Conservation (phyloP, 2,888 invertebrate genomes). For the Lottia gigantea region DNA sequence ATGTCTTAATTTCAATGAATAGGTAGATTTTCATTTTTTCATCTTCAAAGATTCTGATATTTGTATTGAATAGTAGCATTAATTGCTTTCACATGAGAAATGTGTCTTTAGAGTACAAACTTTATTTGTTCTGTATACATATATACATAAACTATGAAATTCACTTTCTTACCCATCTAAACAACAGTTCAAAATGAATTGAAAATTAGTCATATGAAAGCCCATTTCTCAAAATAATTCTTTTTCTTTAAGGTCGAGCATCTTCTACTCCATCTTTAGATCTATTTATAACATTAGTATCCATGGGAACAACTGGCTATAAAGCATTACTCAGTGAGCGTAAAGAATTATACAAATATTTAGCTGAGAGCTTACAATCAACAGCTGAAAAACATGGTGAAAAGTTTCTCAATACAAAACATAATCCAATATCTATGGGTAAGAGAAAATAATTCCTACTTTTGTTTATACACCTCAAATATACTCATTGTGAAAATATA, state of each 20-base stretch:
- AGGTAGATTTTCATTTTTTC: neutral
- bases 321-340: constrained; percentile 74
- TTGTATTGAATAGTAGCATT: neutral
- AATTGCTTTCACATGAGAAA: no score
- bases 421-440: constrained; percentile 81
- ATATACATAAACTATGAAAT: neutral
- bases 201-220: no score
- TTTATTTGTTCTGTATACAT: neutral
- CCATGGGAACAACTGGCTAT: constrained; percentile 77
- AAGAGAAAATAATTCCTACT: constrained; percentile 40
- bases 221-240: neutral
- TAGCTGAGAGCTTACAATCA: constrained; percentile 72
- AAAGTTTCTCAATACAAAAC: constrained; percentile 73
- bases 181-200: no score
- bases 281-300: constrained; percentile 80
- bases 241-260: constrained; percentile 74
- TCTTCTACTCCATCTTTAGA: constrained; percentile 79
- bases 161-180: no score
- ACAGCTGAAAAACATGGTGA: constrained; percentile 74
- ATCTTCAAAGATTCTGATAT: neutral
- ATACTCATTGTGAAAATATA: no score
- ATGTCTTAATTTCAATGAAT: neutral
- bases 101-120: neutral
- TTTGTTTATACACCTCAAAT: no score
- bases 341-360: constrained; percentile 74